phyloP scores from a whole-genome alignment of 2,888 invertebrate species.

The Plemyria rubiginata region DNA sequence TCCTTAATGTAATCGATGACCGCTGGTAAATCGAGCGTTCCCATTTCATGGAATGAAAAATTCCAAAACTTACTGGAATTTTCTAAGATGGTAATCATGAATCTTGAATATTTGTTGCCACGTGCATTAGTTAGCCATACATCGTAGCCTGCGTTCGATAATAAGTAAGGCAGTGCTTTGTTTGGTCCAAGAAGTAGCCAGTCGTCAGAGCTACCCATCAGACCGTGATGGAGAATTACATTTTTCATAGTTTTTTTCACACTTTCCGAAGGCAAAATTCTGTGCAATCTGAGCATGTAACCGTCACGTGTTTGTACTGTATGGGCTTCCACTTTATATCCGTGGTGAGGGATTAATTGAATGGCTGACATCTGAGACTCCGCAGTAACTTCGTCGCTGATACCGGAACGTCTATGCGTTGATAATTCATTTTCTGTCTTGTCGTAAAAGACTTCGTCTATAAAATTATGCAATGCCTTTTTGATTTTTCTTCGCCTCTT shows the following conservation, averaged over 20 bases:
- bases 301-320: constrained; percentile 55
- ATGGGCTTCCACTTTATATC: constrained; percentile 51
- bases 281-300: constrained; percentile 53
- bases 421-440: constrained; percentile 3
- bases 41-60: constrained; percentile 66
- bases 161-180: constrained; percentile 53
- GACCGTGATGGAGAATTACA: constrained; percentile 56
- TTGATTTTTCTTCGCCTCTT: constrained; percentile 36
- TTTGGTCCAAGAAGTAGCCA: constrained; percentile 57
- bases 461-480: constrained; percentile 42
- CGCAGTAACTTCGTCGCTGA: background rate
- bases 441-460: constrained; percentile 33
- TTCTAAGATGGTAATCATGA: constrained; percentile 38
- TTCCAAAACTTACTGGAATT: constrained; percentile 53
- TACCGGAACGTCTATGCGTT: background rate
- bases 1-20: constrained; percentile 51
- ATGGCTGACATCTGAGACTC: constrained; percentile 18
- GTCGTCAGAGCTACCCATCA: constrained; percentile 59
- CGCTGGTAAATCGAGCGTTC: constrained; percentile 56
- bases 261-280: constrained; percentile 40
- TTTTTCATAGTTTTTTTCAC: constrained; percentile 25
- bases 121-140: constrained; percentile 83
- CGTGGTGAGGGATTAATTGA: constrained; percentile 42
- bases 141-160: constrained; percentile 82
- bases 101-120: constrained; percentile 59